Conservation (phyloP, 2,888 invertebrate species). For the Caenorhabditis sp. region DNA sequence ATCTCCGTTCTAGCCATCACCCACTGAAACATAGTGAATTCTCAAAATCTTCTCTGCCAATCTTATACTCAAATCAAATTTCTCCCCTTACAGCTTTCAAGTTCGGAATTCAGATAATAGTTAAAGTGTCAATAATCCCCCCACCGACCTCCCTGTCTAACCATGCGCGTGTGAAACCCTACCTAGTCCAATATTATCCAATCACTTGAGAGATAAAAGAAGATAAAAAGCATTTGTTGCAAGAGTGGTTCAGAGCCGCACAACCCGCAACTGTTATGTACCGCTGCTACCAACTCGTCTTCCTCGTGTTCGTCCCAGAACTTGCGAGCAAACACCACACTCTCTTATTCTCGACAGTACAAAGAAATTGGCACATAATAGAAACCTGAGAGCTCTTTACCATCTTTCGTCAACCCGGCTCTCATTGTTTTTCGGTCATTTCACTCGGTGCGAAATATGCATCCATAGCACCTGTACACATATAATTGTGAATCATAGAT, state of each 20-base stretch:
- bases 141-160: not conserved
- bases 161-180: slow-evolving; percentile 5
- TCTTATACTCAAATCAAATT: not conserved
- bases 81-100: too few relatives aligned
- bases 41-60: too few relatives aligned
- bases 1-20: too few relatives aligned
- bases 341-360: slow-evolving; percentile 54
- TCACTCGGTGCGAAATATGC: slow-evolving; percentile 1
- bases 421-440: slow-evolving; percentile 46
- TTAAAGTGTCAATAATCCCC: not conserved
- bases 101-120: not conserved
- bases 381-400: slow-evolving; percentile 61
- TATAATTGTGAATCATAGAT: slow-evolving; percentile 41
- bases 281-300: slow-evolving; percentile 39
- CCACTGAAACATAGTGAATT: too few relatives aligned
- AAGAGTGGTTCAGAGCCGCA: slow-evolving; percentile 33
- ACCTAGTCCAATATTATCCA: slow-evolving; percentile 13
- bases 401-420: slow-evolving; percentile 4
- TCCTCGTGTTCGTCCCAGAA: slow-evolving; percentile 54
- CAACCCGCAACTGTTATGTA: slow-evolving; percentile 44
- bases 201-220: slow-evolving; percentile 41
- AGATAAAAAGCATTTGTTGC: slow-evolving; percentile 40
- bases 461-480: slow-evolving; percentile 17
- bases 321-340: slow-evolving; percentile 61
- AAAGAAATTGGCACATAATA: slow-evolving; percentile 64